Conservation (phyloP, 2,888 invertebrate genomes). For the Petrolisthes cinctipes region DNA sequence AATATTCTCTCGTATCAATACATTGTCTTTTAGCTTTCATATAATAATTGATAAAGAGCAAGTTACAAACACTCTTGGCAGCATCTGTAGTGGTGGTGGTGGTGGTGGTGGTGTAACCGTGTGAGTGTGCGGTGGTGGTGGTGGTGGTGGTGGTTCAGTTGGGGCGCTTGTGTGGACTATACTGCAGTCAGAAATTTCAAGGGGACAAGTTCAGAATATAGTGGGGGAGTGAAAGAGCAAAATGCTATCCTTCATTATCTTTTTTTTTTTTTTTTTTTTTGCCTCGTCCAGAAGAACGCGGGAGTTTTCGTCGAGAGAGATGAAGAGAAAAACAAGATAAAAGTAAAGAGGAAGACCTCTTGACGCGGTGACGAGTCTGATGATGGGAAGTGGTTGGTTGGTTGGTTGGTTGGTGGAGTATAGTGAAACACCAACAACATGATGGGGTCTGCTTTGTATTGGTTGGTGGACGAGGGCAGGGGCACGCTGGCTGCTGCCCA, state of each 20-base stretch:
- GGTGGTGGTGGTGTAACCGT: background rate
- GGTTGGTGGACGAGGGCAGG: too few relatives aligned
- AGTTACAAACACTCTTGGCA: conserved; percentile 5
- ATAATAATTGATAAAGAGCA: background rate
- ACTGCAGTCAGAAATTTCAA: conserved; percentile 34
- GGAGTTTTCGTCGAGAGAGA: background rate
- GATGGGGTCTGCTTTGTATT: too few relatives aligned
- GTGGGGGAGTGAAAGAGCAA: conserved; percentile 24
- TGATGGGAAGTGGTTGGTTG: background rate
- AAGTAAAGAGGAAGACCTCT: too few relatives aligned
- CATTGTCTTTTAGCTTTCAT: too few relatives aligned
- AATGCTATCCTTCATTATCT: background rate
- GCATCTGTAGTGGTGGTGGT: conserved; percentile 3
- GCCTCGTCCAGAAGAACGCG: background rate
- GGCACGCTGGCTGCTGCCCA: too few relatives aligned
- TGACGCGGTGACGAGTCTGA: too few relatives aligned
- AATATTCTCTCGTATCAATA: too few relatives aligned
- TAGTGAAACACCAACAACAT: too few relatives aligned
- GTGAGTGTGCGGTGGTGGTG: background rate
- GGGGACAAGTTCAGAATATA: conserved; percentile 26
- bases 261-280: background rate
- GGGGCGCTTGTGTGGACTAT: conserved; percentile 9
- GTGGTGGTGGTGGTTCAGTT: background rate
- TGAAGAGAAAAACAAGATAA: too few relatives aligned
- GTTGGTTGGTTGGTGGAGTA: background rate